Evolutionary conservation across 2,888 invertebrate species (phyloP).

Genomic region (Ormyrus pomaceus): DNA sequence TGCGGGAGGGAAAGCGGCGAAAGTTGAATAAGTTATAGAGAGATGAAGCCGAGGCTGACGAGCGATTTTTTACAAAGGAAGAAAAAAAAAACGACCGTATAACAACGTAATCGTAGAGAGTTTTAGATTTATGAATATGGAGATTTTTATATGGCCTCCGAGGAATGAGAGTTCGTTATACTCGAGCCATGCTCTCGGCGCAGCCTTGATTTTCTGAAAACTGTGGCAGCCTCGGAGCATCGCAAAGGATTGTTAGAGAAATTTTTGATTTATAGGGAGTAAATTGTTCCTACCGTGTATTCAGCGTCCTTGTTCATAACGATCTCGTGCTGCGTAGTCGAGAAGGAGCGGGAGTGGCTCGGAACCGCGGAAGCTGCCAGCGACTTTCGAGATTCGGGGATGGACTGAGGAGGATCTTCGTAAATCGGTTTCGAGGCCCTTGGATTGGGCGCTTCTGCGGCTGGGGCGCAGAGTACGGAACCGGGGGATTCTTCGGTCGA

Average conservation of each 20-base stretch:
- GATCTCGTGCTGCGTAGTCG: slow-evolving; percentile 16
- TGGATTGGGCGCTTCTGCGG: not conserved
- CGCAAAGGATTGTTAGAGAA: too few species aligned
- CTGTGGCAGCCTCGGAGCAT: too few species aligned
- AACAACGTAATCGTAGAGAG: slow-evolving; percentile 1
- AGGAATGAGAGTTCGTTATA: not conserved
- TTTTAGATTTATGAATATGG: slow-evolving; percentile 13
- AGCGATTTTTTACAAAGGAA: too few species aligned
- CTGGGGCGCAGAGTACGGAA: slow-evolving; percentile 8
- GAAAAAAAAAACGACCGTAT: not conserved
- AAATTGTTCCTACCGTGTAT: slow-evolving; percentile 27
- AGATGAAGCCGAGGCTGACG: too few species aligned
- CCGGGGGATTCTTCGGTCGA: slow-evolving; percentile 4
- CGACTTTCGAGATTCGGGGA: not conserved
- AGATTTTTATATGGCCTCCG: not conserved
- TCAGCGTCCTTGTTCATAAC: slow-evolving; percentile 20
- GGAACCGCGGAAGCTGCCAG: not conserved
- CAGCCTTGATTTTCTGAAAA: too few species aligned
- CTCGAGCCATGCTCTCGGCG: too few species aligned
- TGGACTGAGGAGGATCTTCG: not conserved
- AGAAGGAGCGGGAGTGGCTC: slow-evolving; percentile 37
- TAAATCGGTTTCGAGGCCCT: not conserved
- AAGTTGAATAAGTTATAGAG: too few species aligned
- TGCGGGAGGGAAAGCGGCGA: not conserved
- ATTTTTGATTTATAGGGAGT: too few species aligned